Base-by-base conservation (phyloP, 2,888 invertebrate genomes). In the Metacarcinus magister region DNA sequence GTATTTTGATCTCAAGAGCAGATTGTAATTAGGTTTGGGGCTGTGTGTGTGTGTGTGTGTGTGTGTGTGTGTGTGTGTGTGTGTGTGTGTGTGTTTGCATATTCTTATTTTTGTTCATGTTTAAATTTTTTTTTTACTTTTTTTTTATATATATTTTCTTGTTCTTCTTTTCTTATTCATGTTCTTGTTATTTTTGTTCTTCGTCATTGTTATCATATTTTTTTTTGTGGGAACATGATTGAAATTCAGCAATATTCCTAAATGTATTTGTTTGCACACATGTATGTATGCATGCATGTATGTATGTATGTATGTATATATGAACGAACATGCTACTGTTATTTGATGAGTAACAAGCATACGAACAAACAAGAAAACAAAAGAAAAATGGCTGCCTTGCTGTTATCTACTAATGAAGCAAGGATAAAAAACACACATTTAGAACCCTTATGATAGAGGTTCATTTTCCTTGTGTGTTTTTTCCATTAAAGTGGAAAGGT, bases 61-160 rank as follows among this genome's bases (percentile, higher is more conserved):
- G 44, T 90, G 28, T 28, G 44, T 90, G 44, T 90, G 44, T 90
- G 44, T 90, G 44, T 90, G 44, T 90, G 44, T 90, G 19, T 90
- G 23, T 90, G 23, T 90, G 23, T 90, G 23, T 90, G 44, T 90
- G 23, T 90, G 44, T 90, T 0, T 48, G 48, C 0, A 48, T 39
- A 13, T 48, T 48, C 48, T 13, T 48, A 0, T 48, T 48, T 13
- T 48, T 48, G 48, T 2, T 7, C 13, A 13, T 48, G 48, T 48
- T 7, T 13, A 46, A 46, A 46, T 7, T 48, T 48, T 48, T 48
- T 2, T 3, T 39, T 39, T 48, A 13, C 10, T 48, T 7, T 67
- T 67, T 67, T n/a, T 67, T 13, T 67, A 0, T 48, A 3, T 48
- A 13, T n/a, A n/a, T 8, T n/a, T 75, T n/a, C 23, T 75, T 75